These are phyloP conservation scores for Cercocebus atys DNA, from an alignment of 2,113 vertebrate genomes.

Conservation along the genomic window DNA sequence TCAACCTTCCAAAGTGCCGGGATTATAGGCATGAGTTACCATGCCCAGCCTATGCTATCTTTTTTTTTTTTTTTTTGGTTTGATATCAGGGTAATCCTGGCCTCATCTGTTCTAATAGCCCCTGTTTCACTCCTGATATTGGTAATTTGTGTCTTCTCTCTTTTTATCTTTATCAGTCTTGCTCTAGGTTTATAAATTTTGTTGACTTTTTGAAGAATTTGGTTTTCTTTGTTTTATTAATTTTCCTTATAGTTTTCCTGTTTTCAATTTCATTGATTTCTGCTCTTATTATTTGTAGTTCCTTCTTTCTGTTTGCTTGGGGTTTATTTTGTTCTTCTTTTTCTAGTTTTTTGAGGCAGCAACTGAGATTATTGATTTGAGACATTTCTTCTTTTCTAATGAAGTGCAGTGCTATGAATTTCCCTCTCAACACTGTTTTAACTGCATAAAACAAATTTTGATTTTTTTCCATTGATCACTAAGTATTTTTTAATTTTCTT, in stretches of 20 bases:
- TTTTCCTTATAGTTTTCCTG: not conserved
- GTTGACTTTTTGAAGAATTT: not conserved
- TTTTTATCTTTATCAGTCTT: not conserved
- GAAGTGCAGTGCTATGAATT: not conserved
- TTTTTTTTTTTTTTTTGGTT: not conserved
- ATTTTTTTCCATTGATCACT: not conserved
- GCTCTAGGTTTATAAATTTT: not conserved
- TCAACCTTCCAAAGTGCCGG: not conserved
- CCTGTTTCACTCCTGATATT: not conserved
- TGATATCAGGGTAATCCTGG: not conserved
- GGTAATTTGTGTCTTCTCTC: not conserved
- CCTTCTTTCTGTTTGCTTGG: not conserved
- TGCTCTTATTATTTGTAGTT: not conserved
- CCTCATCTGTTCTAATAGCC: not conserved
- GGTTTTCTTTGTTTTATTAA: not conserved
- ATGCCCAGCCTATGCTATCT: too few species aligned
- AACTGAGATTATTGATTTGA: not conserved
- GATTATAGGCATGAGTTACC: too few species aligned
- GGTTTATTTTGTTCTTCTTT: not conserved
- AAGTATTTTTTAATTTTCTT: not conserved
- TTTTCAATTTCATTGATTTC: not conserved
- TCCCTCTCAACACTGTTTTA: not conserved
- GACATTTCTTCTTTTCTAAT: not conserved
- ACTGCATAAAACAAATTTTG: not conserved
- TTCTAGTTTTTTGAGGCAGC: not conserved